These are phyloP conservation scores for Tapera naevia DNA, from an alignment of 2,797 vertebrate genomes.

Conservation along the genomic window DNA sequence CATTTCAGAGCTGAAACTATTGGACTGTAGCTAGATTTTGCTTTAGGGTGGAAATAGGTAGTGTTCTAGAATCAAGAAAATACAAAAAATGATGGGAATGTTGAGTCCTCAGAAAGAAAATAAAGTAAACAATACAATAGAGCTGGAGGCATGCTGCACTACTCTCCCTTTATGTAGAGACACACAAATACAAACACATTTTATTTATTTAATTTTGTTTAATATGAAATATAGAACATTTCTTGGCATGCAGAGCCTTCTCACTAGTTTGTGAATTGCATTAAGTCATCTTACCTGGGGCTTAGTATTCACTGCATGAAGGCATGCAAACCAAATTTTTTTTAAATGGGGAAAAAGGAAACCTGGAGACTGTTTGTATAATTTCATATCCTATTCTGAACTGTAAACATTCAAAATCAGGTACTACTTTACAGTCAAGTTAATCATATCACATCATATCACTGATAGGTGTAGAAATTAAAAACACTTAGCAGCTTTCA, in stretches of 20 bases:
- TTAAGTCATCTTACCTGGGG: conserved; percentile 15
- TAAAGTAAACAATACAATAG: conserved; percentile 10
- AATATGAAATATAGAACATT: conserved; percentile 3
- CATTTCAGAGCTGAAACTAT: conserved; percentile 50
- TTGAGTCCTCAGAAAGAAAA: conserved; percentile 32
- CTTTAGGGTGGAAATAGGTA: conserved; percentile 54
- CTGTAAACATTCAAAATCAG: neutral
- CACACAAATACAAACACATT: neutral
- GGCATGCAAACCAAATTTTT: neutral
- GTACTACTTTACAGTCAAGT: neutral
- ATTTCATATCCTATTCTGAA: neutral
- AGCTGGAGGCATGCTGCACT: neutral
- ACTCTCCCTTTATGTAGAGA: neutral
- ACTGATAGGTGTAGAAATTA: neutral
- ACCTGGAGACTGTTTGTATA: neutral
- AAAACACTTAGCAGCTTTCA: neutral
- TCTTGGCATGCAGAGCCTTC: neutral
- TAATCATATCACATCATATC: neutral
- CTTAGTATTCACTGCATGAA: neutral
- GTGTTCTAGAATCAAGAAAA: conserved; percentile 56
- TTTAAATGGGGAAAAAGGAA: neutral
- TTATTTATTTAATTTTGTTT: conserved; percentile 14
- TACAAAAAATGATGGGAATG: neutral
- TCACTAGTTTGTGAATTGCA: neutral
- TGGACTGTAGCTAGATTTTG: conserved; percentile 62